Base-by-base conservation (phyloP, 2,113 vertebrate species). In the Aleadryas rufinucha region DNA sequence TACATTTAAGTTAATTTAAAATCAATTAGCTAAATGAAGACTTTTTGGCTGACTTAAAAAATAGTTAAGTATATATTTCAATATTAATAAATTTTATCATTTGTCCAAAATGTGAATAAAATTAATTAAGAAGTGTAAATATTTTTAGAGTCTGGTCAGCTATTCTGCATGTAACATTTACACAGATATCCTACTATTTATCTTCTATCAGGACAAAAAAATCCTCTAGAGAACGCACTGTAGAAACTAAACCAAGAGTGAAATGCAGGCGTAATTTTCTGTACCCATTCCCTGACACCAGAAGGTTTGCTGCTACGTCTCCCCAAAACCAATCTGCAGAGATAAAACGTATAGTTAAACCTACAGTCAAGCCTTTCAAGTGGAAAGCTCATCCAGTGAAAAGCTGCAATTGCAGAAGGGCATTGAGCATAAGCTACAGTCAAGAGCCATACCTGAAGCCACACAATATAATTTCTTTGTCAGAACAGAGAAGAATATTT, bases 191-290 rank as follows among this genome's bases (percentile, higher is more conserved):
- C 28, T 64, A 42, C 5, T 54, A 56, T 30, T 47, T 61, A 30
- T 8, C 47, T 74, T 27, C 27, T 60, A 22, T 17, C 5, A 35
- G 10, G 30, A 52, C 18, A 75, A 68, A 88, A 90, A 53, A 57
- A 2, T 0, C 0, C 4, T 24, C 23, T 17, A 56, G 22, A 35
- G 20, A 66, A 68, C 1, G 2, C 39, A 72, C 31, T 35, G 35
- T 9, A 59, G 33, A 66, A 88, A 71, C 5, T 17, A 65, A 56
- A 81, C 23, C 44, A 56, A 45, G 41, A 86, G 10, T 10, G 54
- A 86, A 93, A 66, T 2, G 3, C 37, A 63, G 4, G 20, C 21
- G 9, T 30, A 35, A 20, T 39, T 93, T 86, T 81, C 63, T 50
- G 33, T 28, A 77, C 18, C 18, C 16, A 41, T 19, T 66, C 35